A percentile compares a stretch with the other conserved stretches of the same genome.
These are phyloP conservation scores for Eupithecia exiguata DNA, from an alignment of 2,888 invertebrate genomes.

Conservation along the genomic window DNA sequence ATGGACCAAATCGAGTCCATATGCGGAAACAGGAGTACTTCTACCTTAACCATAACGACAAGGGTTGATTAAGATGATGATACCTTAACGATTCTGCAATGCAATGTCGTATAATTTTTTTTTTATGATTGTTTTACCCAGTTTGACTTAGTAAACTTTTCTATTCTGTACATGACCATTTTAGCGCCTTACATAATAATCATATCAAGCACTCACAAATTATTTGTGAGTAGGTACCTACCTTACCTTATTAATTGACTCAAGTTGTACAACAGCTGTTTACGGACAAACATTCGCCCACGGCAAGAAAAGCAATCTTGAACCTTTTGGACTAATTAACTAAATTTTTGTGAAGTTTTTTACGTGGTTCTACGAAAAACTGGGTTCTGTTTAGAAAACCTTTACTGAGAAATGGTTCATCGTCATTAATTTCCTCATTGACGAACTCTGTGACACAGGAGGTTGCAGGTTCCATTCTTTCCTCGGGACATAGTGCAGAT, in stretches of 20 bases:
- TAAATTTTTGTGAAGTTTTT: neutral
- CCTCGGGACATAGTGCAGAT: neutral
- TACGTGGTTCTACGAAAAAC: neutral
- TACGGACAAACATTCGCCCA: slow-evolving; percentile 9
- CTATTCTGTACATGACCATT: neutral
- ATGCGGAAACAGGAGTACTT: too few relatives aligned
- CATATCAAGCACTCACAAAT: too few relatives aligned
- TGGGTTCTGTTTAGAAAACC: neutral
- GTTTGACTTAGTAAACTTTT: neutral
- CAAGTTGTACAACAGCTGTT: slow-evolving; percentile 3
- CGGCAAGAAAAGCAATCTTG: neutral
- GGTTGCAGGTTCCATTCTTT: neutral
- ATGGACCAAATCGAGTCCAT: too few relatives aligned
- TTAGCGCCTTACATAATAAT: neutral
- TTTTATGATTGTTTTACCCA: neutral
- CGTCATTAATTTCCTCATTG: neutral
- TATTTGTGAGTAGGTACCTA: neutral
- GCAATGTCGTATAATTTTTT: neutral
- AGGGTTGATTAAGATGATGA: too few relatives aligned
- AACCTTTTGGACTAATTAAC: slow-evolving; percentile 1
- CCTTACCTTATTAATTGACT: neutral
- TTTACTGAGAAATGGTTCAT: neutral
- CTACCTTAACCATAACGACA: too few relatives aligned
- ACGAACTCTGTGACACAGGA: neutral
- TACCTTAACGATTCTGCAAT: too few relatives aligned